Evolutionary conservation across 1,140 invertebrate genomes (phyloP).

Genomic region (Maconellicoccus hirsutus): DNA sequence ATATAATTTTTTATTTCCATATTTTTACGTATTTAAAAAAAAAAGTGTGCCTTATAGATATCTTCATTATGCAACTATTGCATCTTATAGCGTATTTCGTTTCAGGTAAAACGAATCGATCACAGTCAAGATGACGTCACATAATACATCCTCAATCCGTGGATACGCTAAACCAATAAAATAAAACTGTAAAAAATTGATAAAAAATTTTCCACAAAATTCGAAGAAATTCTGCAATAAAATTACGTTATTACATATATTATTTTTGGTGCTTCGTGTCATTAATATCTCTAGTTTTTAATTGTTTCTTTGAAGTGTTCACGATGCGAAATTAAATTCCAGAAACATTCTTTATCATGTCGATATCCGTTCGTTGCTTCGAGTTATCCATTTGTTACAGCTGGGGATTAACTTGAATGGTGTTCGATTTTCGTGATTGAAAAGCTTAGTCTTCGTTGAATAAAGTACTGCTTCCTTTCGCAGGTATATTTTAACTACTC

Average conservation of each 20-base stretch:
- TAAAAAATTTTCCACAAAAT: neutral
- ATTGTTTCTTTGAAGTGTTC: neutral
- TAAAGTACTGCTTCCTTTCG: neutral
- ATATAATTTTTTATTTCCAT: too few relatives aligned
- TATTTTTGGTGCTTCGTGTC: neutral
- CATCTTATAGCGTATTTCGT: too few relatives aligned
- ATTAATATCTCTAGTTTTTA: neutral
- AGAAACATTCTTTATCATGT: neutral
- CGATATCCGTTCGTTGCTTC: neutral
- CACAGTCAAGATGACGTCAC: too few relatives aligned
- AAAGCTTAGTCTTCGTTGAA: neutral
- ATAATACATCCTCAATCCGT: too few relatives aligned
- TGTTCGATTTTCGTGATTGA: neutral
- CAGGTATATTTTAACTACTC: neutral
- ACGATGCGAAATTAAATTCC: neutral
- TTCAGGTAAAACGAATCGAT: too few relatives aligned
- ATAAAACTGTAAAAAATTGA: neutral
- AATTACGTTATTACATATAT: neutral
- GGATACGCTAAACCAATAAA: too few relatives aligned
- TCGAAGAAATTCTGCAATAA: neutral
- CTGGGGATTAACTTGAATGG: constrained; percentile 2
- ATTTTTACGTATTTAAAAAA: too few relatives aligned
- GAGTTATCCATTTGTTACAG: neutral
- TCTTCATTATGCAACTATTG: too few relatives aligned
- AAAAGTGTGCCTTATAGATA: too few relatives aligned